Evolutionary conservation across 2,888 invertebrate genomes (phyloP).

Genomic region (Anthrax anthrax): DNA sequence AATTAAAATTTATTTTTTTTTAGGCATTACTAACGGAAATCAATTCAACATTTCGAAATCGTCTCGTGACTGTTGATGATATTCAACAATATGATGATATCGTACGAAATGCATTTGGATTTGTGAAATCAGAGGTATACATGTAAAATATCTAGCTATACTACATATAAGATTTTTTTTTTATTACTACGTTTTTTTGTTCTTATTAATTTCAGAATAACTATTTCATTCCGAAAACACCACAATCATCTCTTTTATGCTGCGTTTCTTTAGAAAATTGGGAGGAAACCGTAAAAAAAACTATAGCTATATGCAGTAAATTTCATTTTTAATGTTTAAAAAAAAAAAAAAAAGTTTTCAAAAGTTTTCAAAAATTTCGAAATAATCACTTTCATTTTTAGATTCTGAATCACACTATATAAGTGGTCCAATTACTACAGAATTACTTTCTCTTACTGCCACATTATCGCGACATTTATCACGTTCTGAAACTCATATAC

Average conservation of each 20-base stretch:
- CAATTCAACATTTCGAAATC: slow-evolving; percentile 57
- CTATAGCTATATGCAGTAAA: slow-evolving; percentile 51
- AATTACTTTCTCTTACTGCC: slow-evolving; percentile 49
- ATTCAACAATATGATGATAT: slow-evolving; percentile 49
- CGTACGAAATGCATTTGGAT: slow-evolving; percentile 30
- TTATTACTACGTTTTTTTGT: background rate
- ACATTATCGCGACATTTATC: slow-evolving; percentile 48
- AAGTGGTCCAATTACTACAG: slow-evolving; percentile 47
- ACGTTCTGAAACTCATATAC: slow-evolving; percentile 34
- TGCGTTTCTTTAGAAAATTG: slow-evolving; percentile 43
- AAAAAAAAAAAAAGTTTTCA: background rate
- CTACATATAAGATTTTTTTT: background rate
- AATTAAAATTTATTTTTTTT: slow-evolving; percentile 11
- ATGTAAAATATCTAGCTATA: too few relatives aligned
- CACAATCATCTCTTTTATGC: slow-evolving; percentile 25
- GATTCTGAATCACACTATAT: slow-evolving; percentile 51
- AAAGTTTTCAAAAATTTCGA: too few relatives aligned
- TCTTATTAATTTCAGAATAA: slow-evolving; percentile 21
- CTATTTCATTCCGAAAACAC: slow-evolving; percentile 25
- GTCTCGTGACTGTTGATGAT: slow-evolving; percentile 51
- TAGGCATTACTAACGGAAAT: slow-evolving; percentile 65
- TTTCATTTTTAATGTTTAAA: slow-evolving; percentile 15
- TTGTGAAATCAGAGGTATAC: background rate
- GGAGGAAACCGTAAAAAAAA: slow-evolving; percentile 44
- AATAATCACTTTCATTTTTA: too few relatives aligned